Conservation (phyloP, 2,797 vertebrate genomes). For the Periparus ater region DNA sequence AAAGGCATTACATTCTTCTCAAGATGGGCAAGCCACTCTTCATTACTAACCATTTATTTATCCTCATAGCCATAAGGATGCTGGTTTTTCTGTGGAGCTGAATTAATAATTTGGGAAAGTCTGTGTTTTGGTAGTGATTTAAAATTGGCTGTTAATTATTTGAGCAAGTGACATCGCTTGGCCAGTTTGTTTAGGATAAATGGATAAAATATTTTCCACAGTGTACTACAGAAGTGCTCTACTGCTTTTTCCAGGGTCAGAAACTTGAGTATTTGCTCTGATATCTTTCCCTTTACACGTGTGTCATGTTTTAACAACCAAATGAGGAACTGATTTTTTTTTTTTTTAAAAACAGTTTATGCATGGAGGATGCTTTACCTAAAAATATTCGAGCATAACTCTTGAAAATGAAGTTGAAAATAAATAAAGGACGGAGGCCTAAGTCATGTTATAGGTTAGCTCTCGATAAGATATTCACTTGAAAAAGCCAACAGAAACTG, state of each 20-base stretch:
- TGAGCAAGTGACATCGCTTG: not conserved
- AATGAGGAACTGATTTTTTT: not conserved
- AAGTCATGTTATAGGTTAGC: not conserved
- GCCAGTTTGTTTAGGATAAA: not conserved
- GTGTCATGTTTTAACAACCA: not conserved
- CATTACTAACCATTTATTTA: not conserved
- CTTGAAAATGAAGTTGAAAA: not conserved
- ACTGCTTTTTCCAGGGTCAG: not conserved
- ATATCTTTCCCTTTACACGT: fast-evolving
- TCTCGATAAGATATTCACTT: not conserved
- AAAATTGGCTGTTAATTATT: not conserved
- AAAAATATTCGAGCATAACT: not conserved
- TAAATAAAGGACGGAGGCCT: not conserved
- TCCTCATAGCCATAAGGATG: not conserved
- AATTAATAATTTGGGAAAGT: not conserved
- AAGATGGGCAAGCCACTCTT: not conserved
- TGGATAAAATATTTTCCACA: not conserved
- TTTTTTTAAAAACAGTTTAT: not conserved
- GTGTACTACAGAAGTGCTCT: not conserved
- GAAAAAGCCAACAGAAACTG: not conserved
- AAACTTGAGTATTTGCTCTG: not conserved
- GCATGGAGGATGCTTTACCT: not conserved
- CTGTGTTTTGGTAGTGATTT: not conserved
- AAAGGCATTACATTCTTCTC: not conserved
- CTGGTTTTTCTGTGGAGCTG: not conserved